phyloP scores from a whole-genome alignment of 2,113 vertebrate genomes.

The Atlantisia rogersi region DNA sequence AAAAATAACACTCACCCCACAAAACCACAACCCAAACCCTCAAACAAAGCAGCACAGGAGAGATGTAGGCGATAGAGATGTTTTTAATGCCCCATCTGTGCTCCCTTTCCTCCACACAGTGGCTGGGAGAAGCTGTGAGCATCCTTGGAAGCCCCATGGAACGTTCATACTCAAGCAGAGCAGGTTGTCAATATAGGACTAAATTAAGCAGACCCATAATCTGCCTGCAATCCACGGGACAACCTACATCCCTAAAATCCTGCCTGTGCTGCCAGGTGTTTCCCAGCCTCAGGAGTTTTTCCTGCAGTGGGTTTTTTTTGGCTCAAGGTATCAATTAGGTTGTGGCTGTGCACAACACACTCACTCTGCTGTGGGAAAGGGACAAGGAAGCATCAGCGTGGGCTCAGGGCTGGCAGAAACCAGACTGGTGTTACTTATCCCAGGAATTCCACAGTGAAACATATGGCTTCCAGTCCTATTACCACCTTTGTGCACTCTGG shows the following conservation, averaged over 20 bases:
- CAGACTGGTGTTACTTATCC: background rate
- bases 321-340: background rate
- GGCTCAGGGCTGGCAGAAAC: background rate
- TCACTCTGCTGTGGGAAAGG: background rate
- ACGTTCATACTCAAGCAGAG: background rate
- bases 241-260: background rate
- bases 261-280: background rate
- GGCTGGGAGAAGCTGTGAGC: background rate
- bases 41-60: slow-evolving; percentile 27
- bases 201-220: background rate
- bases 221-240: background rate
- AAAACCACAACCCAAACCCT: background rate
- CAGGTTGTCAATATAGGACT: background rate
- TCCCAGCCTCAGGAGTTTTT: background rate
- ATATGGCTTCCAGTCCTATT: accelerated
- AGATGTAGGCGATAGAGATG: background rate
- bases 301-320: background rate
- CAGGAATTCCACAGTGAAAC: background rate
- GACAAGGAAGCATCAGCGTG: background rate
- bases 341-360: background rate
- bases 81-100: background rate
- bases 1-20: background rate
- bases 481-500: background rate
- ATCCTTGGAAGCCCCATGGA: background rate
- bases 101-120: slow-evolving; percentile 36